These are phyloP conservation scores for Brachypodius melanocephalos DNA, from an alignment of 2,113 vertebrate genomes.

Conservation along the genomic window DNA sequence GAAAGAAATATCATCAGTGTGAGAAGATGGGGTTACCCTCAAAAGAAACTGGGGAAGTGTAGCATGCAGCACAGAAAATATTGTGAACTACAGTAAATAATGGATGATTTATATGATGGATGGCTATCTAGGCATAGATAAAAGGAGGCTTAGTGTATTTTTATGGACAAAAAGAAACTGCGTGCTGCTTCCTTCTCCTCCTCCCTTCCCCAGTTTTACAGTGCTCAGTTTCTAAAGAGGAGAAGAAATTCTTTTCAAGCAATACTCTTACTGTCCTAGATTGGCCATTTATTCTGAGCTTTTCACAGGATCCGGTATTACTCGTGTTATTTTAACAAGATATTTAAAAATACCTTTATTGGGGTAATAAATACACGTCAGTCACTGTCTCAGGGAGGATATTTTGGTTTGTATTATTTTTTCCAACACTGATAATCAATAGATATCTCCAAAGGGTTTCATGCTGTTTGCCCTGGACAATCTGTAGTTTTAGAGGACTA, in stretches of 20 bases:
- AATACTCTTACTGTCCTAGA: not conserved
- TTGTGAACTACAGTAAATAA: conserved; percentile 41
- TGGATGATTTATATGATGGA: not conserved
- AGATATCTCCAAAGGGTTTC: not conserved
- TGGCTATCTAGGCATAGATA: not conserved
- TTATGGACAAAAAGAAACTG: not conserved
- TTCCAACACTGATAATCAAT: not conserved
- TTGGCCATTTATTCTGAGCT: not conserved
- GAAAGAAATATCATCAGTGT: conserved; percentile 18
- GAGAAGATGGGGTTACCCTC: conserved; percentile 14
- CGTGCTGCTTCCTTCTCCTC: not conserved
- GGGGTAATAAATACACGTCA: not conserved
- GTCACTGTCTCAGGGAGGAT: not conserved
- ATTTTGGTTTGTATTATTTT: not conserved
- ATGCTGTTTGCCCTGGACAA: not conserved
- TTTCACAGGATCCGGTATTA: not conserved
- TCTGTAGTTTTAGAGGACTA: conserved; percentile 1
- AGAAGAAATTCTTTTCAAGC: not conserved
- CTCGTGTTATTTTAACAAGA: not conserved
- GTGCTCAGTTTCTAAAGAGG: not conserved
- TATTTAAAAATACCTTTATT: not conserved
- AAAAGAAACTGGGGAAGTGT: not conserved
- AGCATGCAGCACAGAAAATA: not conserved
- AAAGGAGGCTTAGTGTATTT: not conserved
- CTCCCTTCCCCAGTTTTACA: rapidly evolving